Conservation (phyloP, 2,888 invertebrate species). For the Fragum sueziense region DNA sequence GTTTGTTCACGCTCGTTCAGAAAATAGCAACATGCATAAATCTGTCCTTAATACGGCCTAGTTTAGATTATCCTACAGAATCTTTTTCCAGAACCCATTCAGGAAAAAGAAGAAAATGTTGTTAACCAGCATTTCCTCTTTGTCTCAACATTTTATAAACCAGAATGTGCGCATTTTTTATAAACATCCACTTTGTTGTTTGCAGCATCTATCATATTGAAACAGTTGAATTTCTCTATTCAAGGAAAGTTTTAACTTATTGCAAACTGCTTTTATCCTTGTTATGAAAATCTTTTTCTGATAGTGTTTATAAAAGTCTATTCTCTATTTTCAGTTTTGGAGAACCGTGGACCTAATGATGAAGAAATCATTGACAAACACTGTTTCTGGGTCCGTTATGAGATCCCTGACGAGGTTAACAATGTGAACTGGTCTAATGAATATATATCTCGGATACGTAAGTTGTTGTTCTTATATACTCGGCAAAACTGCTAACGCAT, state of each 20-base stretch:
- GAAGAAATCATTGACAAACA: conserved; percentile 67
- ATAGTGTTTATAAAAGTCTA: too few relatives aligned
- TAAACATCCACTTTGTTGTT: too few relatives aligned
- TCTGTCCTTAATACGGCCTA: too few relatives aligned
- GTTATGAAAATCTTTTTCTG: too few relatives aligned
- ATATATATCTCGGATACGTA: conserved; percentile 75
- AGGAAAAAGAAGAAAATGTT: not conserved
- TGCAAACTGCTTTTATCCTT: not conserved
- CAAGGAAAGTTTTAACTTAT: not conserved
- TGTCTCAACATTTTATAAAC: not conserved
- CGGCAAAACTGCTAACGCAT: too few relatives aligned
- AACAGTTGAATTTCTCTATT: too few relatives aligned
- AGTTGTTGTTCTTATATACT: conserved; percentile 51
- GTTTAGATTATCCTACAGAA: too few relatives aligned
- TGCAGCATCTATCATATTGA: too few relatives aligned
- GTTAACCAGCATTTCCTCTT: not conserved
- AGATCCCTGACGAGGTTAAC: conserved; percentile 60
- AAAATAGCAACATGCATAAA: too few relatives aligned
- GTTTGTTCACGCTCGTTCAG: too few relatives aligned
- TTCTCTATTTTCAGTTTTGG: conserved; percentile 70
- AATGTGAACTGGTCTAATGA: conserved; percentile 55
- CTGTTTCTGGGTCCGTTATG: conserved; percentile 72
- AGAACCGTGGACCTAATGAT: conserved; percentile 38
- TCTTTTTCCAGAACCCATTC: not conserved
- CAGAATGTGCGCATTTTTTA: too few relatives aligned